Percentiles rank a stretch among this genome's conserved stretches.
phyloP scores from a whole-genome alignment of 2,888 invertebrate genomes.

The Agrilus mali region DNA sequence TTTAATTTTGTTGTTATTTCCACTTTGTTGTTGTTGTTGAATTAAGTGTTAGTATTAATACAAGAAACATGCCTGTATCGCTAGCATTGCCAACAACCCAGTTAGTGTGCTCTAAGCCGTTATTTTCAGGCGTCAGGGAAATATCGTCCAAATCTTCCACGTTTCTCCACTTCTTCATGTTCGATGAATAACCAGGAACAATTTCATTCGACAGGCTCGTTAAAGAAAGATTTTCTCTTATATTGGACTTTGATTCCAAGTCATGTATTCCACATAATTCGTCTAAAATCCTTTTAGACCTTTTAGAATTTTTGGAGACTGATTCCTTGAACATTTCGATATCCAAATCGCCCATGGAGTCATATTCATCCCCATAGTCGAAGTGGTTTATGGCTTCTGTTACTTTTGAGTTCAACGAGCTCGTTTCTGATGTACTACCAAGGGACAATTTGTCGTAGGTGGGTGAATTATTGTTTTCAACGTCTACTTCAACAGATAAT shows the following conservation, averaged over 20 bases:
- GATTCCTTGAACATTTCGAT: conserved; percentile 13
- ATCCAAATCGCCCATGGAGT: conserved; percentile 15
- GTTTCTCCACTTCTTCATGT: conserved; percentile 29
- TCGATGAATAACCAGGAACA: conserved; percentile 20
- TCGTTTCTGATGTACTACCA: conserved; percentile 1
- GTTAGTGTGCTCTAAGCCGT: conserved; percentile 16
- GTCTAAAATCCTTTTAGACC: conserved; percentile 8
- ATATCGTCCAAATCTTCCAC: conserved; percentile 24
- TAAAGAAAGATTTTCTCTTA: conserved; percentile 13
- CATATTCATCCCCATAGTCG: conserved; percentile 12
- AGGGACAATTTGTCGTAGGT: conserved; percentile 3
- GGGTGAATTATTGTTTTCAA: conserved; percentile 6
- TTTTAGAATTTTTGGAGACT: conserved; percentile 4
- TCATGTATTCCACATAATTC: conserved; percentile 15
- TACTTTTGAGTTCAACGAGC: conserved; percentile 9
- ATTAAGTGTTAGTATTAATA: conserved; percentile 10
- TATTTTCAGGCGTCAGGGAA: conserved; percentile 17
- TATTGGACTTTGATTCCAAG: conserved; percentile 7
- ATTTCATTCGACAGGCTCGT: conserved; percentile 24
- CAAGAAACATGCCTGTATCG: conserved; percentile 31
- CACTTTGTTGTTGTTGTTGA: background rate
- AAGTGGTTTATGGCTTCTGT: conserved; percentile 4
- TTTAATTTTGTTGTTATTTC: background rate
- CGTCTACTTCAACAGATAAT: conserved; percentile 10
- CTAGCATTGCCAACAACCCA: conserved; percentile 29